Conservation (phyloP, 2,797 vertebrate genomes). For the Morus bassanus region DNA sequence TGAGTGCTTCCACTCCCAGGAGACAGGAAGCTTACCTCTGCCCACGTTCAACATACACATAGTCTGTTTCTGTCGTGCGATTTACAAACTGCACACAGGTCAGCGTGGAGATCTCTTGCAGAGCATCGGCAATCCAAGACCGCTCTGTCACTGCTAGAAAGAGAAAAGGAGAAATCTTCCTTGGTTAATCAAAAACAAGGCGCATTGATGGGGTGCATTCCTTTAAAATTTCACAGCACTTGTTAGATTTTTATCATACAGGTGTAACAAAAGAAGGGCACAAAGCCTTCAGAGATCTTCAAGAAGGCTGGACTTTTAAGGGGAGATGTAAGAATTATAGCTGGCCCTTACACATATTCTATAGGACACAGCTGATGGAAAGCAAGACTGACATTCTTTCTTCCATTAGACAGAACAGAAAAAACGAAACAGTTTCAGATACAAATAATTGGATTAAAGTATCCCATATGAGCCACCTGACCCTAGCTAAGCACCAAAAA, state of each 20-base stretch:
- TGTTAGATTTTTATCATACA: neutral
- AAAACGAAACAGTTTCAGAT: neutral
- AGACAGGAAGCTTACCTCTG: constrained; percentile 52
- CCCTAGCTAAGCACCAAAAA: neutral
- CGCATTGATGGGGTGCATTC: neutral
- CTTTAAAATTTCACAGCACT: neutral
- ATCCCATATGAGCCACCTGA: neutral
- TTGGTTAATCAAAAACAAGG: neutral
- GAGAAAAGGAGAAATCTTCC: neutral
- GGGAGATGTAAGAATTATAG: neutral
- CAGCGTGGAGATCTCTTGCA: constrained; percentile 63
- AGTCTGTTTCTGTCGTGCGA: constrained; percentile 59
- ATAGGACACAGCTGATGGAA: neutral
- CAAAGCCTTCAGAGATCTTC: neutral
- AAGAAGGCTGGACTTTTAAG: neutral
- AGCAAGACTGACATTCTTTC: neutral
- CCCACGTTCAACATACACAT: constrained; percentile 31
- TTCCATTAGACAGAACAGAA: neutral
- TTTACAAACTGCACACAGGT: constrained; percentile 70
- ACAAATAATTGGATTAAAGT: neutral
- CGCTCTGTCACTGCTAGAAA: constrained; percentile 48
- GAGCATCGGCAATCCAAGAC: constrained; percentile 55
- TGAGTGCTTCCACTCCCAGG: neutral
- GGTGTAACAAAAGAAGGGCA: neutral
- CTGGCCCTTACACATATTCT: neutral